A percentile compares a stretch with the other conserved stretches of the same genome.
phyloP scores from a whole-genome alignment of 2,888 invertebrate species.

The Apeira syringaria region DNA sequence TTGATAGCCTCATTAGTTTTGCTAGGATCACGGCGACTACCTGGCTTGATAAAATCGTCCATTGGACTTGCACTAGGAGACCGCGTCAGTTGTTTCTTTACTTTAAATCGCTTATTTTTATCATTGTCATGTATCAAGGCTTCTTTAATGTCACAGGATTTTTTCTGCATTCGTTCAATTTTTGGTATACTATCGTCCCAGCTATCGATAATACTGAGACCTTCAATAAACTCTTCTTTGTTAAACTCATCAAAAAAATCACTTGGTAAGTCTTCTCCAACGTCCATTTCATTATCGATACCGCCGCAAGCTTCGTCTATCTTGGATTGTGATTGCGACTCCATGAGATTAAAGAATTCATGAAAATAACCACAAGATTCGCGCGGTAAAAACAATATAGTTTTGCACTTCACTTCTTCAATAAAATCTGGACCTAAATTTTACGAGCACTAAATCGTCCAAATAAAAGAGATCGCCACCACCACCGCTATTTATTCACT shows the following conservation, averaged over 20 bases:
- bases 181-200: conserved; percentile 57
- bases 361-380: no score
- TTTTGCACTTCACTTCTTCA: no score
- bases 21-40: conserved; percentile 69
- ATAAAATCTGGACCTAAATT: no score
- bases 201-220: conserved; percentile 74
- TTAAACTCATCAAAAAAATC: conserved; percentile 77
- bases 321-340: conserved; percentile 11
- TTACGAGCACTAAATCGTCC: no score
- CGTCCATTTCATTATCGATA: conserved; percentile 42
- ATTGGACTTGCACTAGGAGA: conserved; percentile 40
- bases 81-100: no score
- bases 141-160: background rate
- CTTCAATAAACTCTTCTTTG: conserved; percentile 74
- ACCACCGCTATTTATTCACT: no score
- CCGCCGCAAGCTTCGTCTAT: conserved; percentile 45
- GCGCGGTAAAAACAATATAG: no score
- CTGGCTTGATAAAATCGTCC: conserved; percentile 65
- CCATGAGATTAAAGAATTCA: no score
- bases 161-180: conserved; percentile 19
- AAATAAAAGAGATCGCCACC: no score
- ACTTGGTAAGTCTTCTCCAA: conserved; percentile 67
- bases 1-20: conserved; percentile 74
- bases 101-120: no score
- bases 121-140: no score